A percentile compares a stretch with the other conserved stretches of the same genome.
Evolutionary conservation across 2,888 invertebrate genomes (phyloP).

Genomic region (Megamerina dolium): DNA sequence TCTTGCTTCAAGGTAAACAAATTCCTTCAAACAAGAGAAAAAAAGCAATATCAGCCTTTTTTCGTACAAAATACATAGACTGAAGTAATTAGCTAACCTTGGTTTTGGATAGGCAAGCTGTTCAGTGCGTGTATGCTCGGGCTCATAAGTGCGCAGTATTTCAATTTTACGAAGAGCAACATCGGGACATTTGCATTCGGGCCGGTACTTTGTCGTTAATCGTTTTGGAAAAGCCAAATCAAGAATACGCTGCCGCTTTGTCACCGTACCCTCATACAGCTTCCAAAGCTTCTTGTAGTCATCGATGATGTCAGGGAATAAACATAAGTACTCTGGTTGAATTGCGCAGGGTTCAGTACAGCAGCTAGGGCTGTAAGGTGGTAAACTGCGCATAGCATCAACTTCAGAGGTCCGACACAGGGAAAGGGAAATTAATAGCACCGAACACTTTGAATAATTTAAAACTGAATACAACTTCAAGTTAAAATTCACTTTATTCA

Average conservation of each 20-base stretch:
- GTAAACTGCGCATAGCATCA: slow-evolving; percentile 1
- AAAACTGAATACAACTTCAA: no score
- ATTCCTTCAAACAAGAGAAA: slow-evolving; percentile 6
- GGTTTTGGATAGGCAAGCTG: slow-evolving; percentile 24
- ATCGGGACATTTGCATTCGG: slow-evolving; percentile 2
- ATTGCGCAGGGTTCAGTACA: slow-evolving; percentile 3
- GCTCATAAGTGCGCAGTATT: slow-evolving; percentile 10
- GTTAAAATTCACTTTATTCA: no score
- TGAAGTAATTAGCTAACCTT: slow-evolving; percentile 20
- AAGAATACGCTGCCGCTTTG: slow-evolving; percentile 7
- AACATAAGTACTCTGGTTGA: slow-evolving; percentile 4
- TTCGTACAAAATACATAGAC: neutral
- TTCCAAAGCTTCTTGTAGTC: slow-evolving; percentile 4
- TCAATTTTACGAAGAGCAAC: slow-evolving; percentile 4
- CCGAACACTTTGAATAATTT: no score
- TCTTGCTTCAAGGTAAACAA: slow-evolving; percentile 8
- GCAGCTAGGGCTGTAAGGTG: slow-evolving; percentile 3
- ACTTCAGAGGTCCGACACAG: no score
- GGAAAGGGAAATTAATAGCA: no score
- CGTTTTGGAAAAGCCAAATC: slow-evolving; percentile 7
- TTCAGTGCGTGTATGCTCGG: slow-evolving; percentile 20
- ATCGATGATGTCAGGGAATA: slow-evolving; percentile 2
- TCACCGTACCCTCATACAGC: slow-evolving; percentile 5
- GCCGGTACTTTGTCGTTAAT: slow-evolving; percentile 2
- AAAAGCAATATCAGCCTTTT: no score